Percentiles rank a stretch among this genome's conserved stretches.
These are phyloP conservation scores for Drosophila varians DNA, from an alignment of 1,140 invertebrate genomes.

Conservation along the genomic window DNA sequence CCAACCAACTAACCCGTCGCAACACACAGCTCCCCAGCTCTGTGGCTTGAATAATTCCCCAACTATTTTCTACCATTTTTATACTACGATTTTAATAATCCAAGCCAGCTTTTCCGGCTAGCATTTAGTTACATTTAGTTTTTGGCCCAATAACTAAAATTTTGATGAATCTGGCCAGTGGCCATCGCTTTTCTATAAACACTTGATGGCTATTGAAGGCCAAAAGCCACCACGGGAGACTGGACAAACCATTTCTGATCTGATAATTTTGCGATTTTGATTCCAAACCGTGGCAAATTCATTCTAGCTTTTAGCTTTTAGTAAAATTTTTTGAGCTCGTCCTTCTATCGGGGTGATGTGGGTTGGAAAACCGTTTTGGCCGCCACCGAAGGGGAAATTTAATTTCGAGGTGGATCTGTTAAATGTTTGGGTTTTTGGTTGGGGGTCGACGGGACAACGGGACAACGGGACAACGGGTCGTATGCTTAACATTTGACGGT, in stretches of 20 bases:
- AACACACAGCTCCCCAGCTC: not conserved
- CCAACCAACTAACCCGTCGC: no score
- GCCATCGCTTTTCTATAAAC: conserved; percentile 42
- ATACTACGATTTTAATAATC: conserved; percentile 68
- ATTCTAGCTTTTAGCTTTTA: conserved; percentile 68
- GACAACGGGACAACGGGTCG: not conserved
- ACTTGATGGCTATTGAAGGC: not conserved
- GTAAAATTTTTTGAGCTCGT: conserved; percentile 1
- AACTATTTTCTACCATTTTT: conserved; percentile 33
- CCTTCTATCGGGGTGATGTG: conserved; percentile 1
- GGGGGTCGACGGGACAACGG: not conserved
- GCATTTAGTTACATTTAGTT: conserved; percentile 41
- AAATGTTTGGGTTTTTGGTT: conserved; percentile 35
- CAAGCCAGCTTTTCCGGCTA: conserved; percentile 8
- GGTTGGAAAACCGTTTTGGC: conserved; percentile 7
- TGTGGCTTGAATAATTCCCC: conserved; percentile 31
- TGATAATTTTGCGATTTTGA: conserved; percentile 65
- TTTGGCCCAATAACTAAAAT: conserved; percentile 7
- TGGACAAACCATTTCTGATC: conserved; percentile 41
- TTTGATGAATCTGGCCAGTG: conserved; percentile 31
- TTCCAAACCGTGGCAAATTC: conserved; percentile 53
- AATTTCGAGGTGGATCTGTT: conserved; percentile 73
- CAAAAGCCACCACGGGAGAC: not conserved
- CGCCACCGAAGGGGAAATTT: conserved; percentile 49
- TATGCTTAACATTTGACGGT: conserved; percentile 33